phyloP scores from a whole-genome alignment of 2,888 invertebrate genomes.

The Octodonta nipae region DNA sequence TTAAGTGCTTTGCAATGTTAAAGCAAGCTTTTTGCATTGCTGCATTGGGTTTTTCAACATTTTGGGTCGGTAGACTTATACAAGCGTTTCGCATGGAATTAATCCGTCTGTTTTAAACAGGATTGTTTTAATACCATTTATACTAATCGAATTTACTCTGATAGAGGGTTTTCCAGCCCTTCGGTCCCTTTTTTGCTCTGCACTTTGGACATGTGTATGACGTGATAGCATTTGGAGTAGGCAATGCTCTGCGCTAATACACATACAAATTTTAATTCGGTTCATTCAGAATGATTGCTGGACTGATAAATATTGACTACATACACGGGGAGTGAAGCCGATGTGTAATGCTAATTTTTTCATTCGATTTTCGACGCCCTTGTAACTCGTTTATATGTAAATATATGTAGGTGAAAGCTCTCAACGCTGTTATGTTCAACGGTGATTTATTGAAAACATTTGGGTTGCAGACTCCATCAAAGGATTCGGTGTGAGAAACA shows the following conservation, averaged over 20 bases:
- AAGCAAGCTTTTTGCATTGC: too few relatives aligned
- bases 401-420: constrained; percentile 9
- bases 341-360: constrained; percentile 28
- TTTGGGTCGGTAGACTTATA: constrained; percentile 17
- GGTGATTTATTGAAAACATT: too few relatives aligned
- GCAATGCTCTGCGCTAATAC: constrained; percentile 24
- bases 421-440: too few relatives aligned
- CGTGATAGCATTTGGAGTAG: constrained; percentile 23
- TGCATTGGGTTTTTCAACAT: constrained; percentile 21
- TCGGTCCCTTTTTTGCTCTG: constrained; percentile 12
- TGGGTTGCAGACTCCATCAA: too few relatives aligned
- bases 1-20: too few relatives aligned
- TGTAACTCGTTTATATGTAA: constrained; percentile 13
- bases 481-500: too few relatives aligned
- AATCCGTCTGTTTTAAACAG: constrained; percentile 34
- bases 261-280: constrained; percentile 31
- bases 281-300: constrained; percentile 33
- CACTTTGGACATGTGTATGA: constrained; percentile 26
- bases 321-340: constrained; percentile 15
- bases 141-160: constrained; percentile 44
- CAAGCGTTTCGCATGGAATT: constrained; percentile 21
- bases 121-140: constrained; percentile 48
- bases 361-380: constrained; percentile 3
- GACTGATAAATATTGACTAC: constrained; percentile 29
- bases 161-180: constrained; percentile 20